Conservation (phyloP, 1,140 invertebrate genomes). For the Orchesella cincta region DNA sequence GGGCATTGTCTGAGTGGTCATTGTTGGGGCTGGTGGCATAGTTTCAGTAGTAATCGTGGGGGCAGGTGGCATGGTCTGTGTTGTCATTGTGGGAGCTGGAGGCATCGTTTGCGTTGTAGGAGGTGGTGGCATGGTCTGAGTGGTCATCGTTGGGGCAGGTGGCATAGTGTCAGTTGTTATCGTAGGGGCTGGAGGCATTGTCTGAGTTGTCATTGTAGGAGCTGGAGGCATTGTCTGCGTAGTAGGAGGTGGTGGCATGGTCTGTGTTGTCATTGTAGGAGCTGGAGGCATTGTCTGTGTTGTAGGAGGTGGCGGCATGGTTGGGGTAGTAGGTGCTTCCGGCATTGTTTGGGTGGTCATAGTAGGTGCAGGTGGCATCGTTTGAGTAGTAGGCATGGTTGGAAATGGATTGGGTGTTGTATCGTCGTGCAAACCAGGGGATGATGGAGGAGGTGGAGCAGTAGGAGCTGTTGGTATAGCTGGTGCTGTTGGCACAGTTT, state of each 20-base stretch:
- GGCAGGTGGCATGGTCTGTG: not conserved
- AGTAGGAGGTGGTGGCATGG: not conserved
- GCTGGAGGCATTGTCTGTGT: not conserved
- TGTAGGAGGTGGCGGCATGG: constrained; percentile 22
- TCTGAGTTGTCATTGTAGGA: not conserved
- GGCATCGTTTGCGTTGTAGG: not conserved
- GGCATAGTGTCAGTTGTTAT: not conserved
- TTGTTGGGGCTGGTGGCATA: not conserved
- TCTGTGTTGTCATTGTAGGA: constrained; percentile 11
- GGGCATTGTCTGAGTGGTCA: not conserved
- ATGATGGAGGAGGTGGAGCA: not conserved
- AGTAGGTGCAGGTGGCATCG: not conserved
- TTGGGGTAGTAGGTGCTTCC: not conserved
- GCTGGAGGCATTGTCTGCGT: not conserved
- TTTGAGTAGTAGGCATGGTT: too few species aligned
- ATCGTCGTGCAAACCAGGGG: too few species aligned
- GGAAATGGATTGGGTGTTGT: too few species aligned
- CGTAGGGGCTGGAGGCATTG: not conserved
- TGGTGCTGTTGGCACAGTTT: not conserved
- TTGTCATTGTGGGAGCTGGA: not conserved
- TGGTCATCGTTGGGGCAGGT: not conserved
- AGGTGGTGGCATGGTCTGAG: not conserved
- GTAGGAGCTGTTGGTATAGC: not conserved
- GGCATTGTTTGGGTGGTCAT: constrained; percentile 20
- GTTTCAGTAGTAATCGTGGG: not conserved